Evolutionary conservation across 2,113 vertebrate species (phyloP), one percentile per base, ranked within the genome.

Genomic region (Vidua macroura): DNA sequence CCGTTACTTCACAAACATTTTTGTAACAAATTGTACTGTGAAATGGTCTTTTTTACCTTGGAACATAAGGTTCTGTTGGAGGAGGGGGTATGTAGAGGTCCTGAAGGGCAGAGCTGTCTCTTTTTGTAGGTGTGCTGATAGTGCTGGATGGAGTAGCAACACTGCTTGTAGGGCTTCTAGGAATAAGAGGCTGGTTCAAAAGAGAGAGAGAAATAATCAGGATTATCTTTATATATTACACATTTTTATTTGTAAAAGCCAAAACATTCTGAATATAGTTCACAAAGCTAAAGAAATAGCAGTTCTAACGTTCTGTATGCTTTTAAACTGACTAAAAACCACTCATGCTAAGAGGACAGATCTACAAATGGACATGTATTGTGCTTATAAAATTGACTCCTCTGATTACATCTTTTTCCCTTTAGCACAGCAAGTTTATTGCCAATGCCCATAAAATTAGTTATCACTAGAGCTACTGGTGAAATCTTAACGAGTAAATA

Each of bases 1-100:
- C 58, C 66, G 35, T 35, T 60, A 67, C 31, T 79, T 75, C n/a
- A 76, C 7, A 79, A 73, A 37, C 15, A 48, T 68, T 91, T 76
- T 83, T 48, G 19, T 31, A 60, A 43, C 13, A 12, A 83, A 30
- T 33, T 53, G 19, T 24, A 81, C 19, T 9, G 7, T 23, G 14
- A 59, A 89, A 66, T 85, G 17, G 39, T 95, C 33, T 83, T 92
- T 82, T 73, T 96, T 97, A 99, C 99, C 99, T 99, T 95, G 99
- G 99, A 90, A 98, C 97, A 95, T 99, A 99, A 2, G 99, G 99
- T 92, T 99, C 99, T 83, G 98, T 96, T 31, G 99, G 99, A 76
- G 99, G 99, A 90, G 99, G 99, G 2, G 99, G 99, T 88, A 99
- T 99, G 97, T 98, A 99, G 51, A 99, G 99, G 85, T 99, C 99